A percentile compares a stretch with the other conserved stretches of the same genome.
These are phyloP conservation scores for Xanthia togata DNA, from an alignment of 2,888 invertebrate genomes.

Conservation along the genomic window DNA sequence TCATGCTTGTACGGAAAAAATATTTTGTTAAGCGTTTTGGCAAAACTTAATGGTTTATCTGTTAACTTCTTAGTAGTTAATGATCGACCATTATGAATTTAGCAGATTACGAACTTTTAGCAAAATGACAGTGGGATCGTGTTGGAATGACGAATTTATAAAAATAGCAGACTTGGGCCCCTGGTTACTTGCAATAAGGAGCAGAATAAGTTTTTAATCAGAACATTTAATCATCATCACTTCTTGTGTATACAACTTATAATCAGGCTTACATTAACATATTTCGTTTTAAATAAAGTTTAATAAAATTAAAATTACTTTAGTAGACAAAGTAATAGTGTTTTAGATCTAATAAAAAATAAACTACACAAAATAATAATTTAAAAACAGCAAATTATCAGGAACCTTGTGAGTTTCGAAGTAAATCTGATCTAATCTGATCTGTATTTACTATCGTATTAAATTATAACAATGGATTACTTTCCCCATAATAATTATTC, in stretches of 20 bases:
- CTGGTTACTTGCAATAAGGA: neutral
- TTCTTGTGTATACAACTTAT: neutral
- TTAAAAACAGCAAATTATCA: neutral
- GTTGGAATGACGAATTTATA: too few species aligned
- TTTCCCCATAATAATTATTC: neutral
- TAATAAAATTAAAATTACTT: neutral
- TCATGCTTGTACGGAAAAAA: conserved; percentile 35
- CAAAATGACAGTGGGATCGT: too few species aligned
- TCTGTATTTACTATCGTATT: neutral
- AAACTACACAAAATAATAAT: neutral
- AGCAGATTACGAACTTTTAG: too few species aligned
- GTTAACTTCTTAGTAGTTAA: too few species aligned
- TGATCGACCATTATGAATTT: too few species aligned
- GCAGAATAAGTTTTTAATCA: neutral
- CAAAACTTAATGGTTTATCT: conserved; percentile 26
- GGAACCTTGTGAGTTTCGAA: neutral
- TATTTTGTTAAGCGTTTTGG: conserved; percentile 32
- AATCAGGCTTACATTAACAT: neutral
- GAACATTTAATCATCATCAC: neutral
- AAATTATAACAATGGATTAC: too few species aligned
- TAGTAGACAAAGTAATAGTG: neutral
- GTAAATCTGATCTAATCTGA: neutral
- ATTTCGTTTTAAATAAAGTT: neutral
- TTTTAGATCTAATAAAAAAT: neutral
- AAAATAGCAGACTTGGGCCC: too few species aligned